Conservation (phyloP, 2,888 invertebrate species). For the Tortrix viridana region DNA sequence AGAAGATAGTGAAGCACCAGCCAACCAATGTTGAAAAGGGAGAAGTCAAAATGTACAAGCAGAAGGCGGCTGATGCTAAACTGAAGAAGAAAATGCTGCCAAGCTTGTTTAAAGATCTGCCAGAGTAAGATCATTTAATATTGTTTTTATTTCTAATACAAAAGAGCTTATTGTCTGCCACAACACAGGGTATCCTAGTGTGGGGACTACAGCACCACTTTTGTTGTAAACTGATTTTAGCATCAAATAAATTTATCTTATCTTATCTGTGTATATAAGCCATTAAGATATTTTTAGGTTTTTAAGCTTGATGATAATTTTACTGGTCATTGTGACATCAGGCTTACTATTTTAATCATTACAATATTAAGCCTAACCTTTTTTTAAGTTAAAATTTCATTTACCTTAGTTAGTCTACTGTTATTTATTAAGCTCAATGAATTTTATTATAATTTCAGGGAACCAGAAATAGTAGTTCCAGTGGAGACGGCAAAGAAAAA, state of each 20-base stretch:
- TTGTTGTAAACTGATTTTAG: no score
- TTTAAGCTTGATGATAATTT: no score
- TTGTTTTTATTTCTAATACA: neutral
- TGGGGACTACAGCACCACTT: no score
- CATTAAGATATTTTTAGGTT: no score
- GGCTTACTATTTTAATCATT: no score
- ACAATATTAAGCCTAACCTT: no score
- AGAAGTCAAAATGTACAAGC: slow-evolving; percentile 90
- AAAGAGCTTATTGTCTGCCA: neutral
- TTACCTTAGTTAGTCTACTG: no score
- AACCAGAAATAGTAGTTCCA: slow-evolving; percentile 66
- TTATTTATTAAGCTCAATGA: neutral
- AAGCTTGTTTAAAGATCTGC: slow-evolving; percentile 87
- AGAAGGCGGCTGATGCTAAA: slow-evolving; percentile 88
- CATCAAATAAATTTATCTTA: no score
- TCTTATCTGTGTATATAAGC: no score
- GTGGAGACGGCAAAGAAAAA: slow-evolving; percentile 66
- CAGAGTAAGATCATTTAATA: slow-evolving; percentile 56
- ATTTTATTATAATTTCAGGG: slow-evolving; percentile 52
- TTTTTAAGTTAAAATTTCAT: no score
- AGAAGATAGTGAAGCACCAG: slow-evolving; percentile 91
- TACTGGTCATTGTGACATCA: no score
- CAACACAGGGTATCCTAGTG: no score
- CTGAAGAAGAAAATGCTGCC: slow-evolving; percentile 92
- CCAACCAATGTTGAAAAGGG: slow-evolving; percentile 91